Percentiles rank a stretch among this genome's conserved stretches.
Conservation (phyloP, 1,140 invertebrate species). For the Sinella curviseta region DNA sequence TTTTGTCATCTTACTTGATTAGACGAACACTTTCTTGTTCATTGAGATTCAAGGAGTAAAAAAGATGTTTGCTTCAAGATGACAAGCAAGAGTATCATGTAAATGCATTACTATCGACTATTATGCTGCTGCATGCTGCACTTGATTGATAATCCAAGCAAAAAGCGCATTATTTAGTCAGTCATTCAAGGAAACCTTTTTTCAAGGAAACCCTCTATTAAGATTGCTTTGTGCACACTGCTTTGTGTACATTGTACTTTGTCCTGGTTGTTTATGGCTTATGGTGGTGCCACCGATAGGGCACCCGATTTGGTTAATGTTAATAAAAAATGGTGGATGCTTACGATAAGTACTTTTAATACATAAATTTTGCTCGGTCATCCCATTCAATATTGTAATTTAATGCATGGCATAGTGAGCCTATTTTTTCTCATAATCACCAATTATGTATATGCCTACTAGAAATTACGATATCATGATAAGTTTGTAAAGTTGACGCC, state of each 20-base stretch:
- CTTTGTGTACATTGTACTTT: too few species aligned
- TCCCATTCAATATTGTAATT: too few species aligned
- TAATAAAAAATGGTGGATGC: too few species aligned
- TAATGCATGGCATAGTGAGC: not conserved
- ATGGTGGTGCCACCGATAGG: too few species aligned
- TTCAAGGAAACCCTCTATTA: conserved; percentile 10
- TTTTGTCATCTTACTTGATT: not conserved
- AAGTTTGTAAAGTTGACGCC: not conserved
- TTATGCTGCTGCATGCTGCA: not conserved
- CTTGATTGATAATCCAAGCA: conserved; percentile 5
- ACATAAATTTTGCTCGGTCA: too few species aligned
- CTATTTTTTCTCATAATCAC: not conserved
- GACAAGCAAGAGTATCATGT: not conserved
- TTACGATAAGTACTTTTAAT: too few species aligned
- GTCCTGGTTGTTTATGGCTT: too few species aligned
- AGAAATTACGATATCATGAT: not conserved
- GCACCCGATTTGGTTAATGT: too few species aligned
- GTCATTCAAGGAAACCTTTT: conserved; percentile 19
- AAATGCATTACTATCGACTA: not conserved
- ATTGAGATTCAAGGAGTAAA: not conserved
- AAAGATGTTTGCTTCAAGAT: not conserved
- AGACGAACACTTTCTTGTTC: not conserved
- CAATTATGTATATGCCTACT: not conserved
- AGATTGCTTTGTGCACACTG: too few species aligned
- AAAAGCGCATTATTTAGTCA: conserved; percentile 5